Conservation (phyloP, 1,140 invertebrate genomes). For the Drosophila prosaltans region DNA sequence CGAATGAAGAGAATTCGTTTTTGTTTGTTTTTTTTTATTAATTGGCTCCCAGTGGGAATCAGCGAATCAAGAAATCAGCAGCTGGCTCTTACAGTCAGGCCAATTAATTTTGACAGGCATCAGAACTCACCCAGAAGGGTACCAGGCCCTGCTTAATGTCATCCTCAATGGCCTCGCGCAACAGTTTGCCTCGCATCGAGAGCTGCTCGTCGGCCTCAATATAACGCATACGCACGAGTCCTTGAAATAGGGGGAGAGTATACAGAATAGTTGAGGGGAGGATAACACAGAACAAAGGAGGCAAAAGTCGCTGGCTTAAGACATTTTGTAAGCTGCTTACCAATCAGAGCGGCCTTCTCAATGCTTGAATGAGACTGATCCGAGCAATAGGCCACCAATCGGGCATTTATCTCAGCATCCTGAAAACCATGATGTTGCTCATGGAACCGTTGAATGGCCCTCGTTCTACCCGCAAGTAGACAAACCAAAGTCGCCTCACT, state of each 20-base stretch:
- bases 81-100: slow-evolving; percentile 24
- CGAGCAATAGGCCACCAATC: slow-evolving; percentile 97
- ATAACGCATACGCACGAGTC: slow-evolving; percentile 95
- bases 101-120: slow-evolving; percentile 78
- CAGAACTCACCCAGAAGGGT: slow-evolving; percentile 94
- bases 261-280: too few species aligned
- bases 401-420: slow-evolving; percentile 94
- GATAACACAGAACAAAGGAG: too few species aligned
- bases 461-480: slow-evolving; percentile 94
- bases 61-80: slow-evolving; percentile 32
- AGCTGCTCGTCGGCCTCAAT: slow-evolving; percentile 93
- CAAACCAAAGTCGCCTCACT: slow-evolving; percentile 96
- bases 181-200: slow-evolving; percentile 91
- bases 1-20: slow-evolving; percentile 23
- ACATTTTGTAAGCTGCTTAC: slow-evolving; percentile 54
- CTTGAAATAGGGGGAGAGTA: slow-evolving; percentile 75
- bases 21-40: slow-evolving; percentile 43
- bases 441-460: slow-evolving; percentile 89
- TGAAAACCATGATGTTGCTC: slow-evolving; percentile 88
- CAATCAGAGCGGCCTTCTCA: slow-evolving; percentile 96
- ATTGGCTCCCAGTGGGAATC: slow-evolving; percentile 70
- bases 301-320: too few species aligned
- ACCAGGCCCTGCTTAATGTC: slow-evolving; percentile 95
- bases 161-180: slow-evolving; percentile 90
- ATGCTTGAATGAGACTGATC: slow-evolving; percentile 98